phyloP scores from a whole-genome alignment of 2,888 invertebrate species.

The Allolobophora icterica region DNA sequence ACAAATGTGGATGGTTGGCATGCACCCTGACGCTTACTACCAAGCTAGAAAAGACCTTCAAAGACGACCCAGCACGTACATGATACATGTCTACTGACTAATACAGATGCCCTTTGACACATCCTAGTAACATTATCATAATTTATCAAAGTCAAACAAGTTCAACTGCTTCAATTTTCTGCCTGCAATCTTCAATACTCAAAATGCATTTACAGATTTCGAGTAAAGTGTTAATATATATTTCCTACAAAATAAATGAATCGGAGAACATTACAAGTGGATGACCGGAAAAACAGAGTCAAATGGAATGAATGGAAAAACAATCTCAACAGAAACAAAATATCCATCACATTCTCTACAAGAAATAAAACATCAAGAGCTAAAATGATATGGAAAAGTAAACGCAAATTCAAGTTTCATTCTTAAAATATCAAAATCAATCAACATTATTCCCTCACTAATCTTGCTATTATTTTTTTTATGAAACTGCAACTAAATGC shows the following conservation, averaged over 20 bases:
- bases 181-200: neutral
- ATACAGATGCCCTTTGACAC: neutral
- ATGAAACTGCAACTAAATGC: neutral
- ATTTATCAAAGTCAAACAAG: neutral
- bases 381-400: neutral
- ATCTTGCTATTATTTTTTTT: neutral
- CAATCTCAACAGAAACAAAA: neutral
- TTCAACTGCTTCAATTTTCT: neutral
- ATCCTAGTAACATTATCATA: neutral
- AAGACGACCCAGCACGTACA: no score
- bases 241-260: neutral
- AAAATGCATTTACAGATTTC: neutral
- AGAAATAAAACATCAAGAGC: neutral
- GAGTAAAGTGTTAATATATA: neutral
- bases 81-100: no score
- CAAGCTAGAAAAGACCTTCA: no score
- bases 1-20: no score
- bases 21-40: no score
- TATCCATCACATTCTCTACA: constrained; percentile 12
- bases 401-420: neutral
- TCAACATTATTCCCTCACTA: neutral
- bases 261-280: neutral
- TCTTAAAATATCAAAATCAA: neutral
- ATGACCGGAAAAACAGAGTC: neutral
- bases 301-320: neutral